Evolutionary conservation across 2,888 invertebrate species (phyloP).

Genomic region (Epirrhoe alternata): DNA sequence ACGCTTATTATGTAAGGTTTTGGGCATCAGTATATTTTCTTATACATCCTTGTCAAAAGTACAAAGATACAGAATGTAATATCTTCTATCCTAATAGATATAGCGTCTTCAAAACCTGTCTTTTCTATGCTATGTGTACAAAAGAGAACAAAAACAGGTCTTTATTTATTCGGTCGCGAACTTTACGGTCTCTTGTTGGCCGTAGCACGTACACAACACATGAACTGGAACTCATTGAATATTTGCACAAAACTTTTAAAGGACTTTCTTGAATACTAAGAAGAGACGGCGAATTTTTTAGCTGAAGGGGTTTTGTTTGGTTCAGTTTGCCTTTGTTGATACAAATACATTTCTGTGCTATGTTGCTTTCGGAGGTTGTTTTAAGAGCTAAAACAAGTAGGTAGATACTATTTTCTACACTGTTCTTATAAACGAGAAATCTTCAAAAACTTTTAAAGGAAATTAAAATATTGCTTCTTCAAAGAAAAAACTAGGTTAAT

Average conservation of each 20-base stretch:
- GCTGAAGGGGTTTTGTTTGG: slow-evolving; percentile 9
- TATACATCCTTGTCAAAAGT: too few species aligned
- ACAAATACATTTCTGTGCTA: background rate
- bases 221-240: slow-evolving; percentile 56
- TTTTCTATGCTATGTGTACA: background rate
- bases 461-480: background rate
- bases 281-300: slow-evolving; percentile 49
- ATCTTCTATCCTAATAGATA: too few species aligned
- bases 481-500: background rate
- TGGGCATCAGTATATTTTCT: too few species aligned
- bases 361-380: background rate
- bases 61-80: too few species aligned
- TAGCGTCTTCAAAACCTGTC: background rate
- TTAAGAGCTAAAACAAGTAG: background rate
- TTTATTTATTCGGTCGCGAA: slow-evolving; percentile 21
- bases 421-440: background rate
- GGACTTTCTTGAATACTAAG: slow-evolving; percentile 57
- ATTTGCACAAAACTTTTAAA: slow-evolving; percentile 61
- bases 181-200: slow-evolving; percentile 39
- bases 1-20: too few species aligned
- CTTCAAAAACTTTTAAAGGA: background rate
- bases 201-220: slow-evolving; percentile 50
- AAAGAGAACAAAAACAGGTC: slow-evolving; percentile 5
- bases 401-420: background rate
- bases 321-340: slow-evolving; percentile 12